phyloP scores from a whole-genome alignment of 2,888 invertebrate species.

The Schrankia costaestrigalis region DNA sequence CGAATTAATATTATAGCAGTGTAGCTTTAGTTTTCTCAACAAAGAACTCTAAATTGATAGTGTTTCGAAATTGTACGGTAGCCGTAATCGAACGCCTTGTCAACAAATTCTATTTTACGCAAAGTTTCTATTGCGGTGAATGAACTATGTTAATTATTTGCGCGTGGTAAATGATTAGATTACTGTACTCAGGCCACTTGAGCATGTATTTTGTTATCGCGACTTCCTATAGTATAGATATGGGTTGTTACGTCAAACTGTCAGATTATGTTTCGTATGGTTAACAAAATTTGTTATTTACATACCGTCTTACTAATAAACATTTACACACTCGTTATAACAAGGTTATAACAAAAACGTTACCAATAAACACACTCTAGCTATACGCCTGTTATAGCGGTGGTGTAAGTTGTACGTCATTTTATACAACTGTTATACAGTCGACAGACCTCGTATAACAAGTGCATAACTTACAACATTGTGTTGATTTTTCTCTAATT shows the following conservation, averaged over 20 bases:
- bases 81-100: constrained; percentile 32
- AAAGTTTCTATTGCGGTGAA: constrained; percentile 54
- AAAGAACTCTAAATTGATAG: constrained; percentile 32
- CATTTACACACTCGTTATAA: too few relatives aligned
- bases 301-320: too few relatives aligned
- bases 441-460: too few relatives aligned
- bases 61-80: constrained; percentile 41
- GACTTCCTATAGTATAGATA: constrained; percentile 47
- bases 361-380: too few relatives aligned
- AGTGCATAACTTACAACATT: too few relatives aligned
- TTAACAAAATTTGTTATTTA: constrained; percentile 24
- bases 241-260: constrained; percentile 35
- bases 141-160: constrained; percentile 62
- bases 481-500: too few relatives aligned
- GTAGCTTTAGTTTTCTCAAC: constrained; percentile 43
- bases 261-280: constrained; percentile 17
- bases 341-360: too few relatives aligned
- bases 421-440: too few relatives aligned
- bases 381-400: too few relatives aligned
- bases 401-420: too few relatives aligned
- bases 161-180: constrained; percentile 58
- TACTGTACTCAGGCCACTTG: constrained; percentile 46
- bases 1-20: constrained; percentile 29
- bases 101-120: constrained; percentile 35
- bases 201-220: constrained; percentile 51